Evolutionary conservation across 1,140 invertebrate species (phyloP), one percentile per base, ranked within the genome.

Genomic region (Euura saliciscinereae): DNA sequence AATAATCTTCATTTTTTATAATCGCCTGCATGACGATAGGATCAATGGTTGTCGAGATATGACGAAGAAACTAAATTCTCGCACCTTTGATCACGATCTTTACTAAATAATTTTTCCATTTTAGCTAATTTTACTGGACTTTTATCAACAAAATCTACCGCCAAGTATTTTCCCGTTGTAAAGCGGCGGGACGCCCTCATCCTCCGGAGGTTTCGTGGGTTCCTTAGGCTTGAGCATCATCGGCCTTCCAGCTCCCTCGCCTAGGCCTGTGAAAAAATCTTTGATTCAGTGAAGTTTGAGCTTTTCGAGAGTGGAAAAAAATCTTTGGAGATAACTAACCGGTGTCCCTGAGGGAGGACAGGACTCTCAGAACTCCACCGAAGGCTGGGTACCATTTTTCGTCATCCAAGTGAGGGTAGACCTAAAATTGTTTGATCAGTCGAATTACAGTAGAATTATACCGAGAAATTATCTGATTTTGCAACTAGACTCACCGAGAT

Each of bases 341-440:
- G 72, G 87, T 82, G 71, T 80, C 84, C 79, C 89, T 87, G 13
- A 91, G 83, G 5, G 89, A 88, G 4, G 88, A 86, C 42, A 89
- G 86, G 69, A 92, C 86, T 76, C 90, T 82, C 13, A 91, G 78
- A 43, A 91, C 82, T 13, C 90, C 91, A 0, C 90, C 90, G 71
- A 90, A 91, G 44, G 89, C 90, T 4, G 89, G 85, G 76, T 91
- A 92, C 79, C 90, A 86, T 76, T 89, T 90, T 44, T 91, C 90
- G 73, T 91, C 90, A 44, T 85, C 77, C 28, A 91, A 82, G 74
- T 88, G 89, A 10, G 87, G 87, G n/a, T 88, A 83, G 2, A 91
- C 88, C 75, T 91, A 82, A 43, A 82, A 80, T 70, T 87, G 85
- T 11, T 28, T 8, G n/a, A 28, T 28, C 28, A 66, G 68, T 65